Evolutionary conservation across 2,113 vertebrate species (phyloP), one percentile per base, ranked within the genome.

Genomic region (Camarhynchus parvulus): DNA sequence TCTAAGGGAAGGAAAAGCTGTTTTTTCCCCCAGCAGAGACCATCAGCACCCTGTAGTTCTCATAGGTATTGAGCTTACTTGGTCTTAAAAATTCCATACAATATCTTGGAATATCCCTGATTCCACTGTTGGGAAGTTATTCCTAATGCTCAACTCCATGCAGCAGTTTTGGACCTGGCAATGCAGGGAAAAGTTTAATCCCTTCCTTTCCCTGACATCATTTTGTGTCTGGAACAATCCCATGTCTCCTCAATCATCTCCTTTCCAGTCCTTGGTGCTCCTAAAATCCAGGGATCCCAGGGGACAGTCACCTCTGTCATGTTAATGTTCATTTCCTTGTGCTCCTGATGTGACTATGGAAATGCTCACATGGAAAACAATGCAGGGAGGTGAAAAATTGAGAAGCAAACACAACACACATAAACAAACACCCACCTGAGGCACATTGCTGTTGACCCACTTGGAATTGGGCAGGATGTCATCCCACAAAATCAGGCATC

Each of bases 401-500:
- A 55, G 46, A 74, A 83, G 22, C 16, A 79, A 84, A 33, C n/a
- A 42, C 63, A 13, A 5, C 21, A 39, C 27, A 33, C 10, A 7
- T 7, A 24, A 82, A 46, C 66, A 39, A 79, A 42, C 89, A 98
- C 98, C 97, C 97, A 99, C 99, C 91, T 99, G 98, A 90, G 99
- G 99, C 92, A 99, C 99, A 17, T 99, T 99, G 97, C 99, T 99
- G 92, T 99, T 99, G 86, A 99, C 98, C 99, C 99, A 99, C 87
- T 99, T 98, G 39, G 98, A 98, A 95, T 98, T 98, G 35, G 99
- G 99, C 79, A 99, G 96, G 96, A 99, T 99, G 95, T 99, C 99
- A 97, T 99, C 99, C 99, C 99, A 99, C 97, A 99, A 97, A 97
- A 99, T 99, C 84, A 99, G 98, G 95, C 99, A 99, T 50, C 99